Evolutionary conservation across 2,888 invertebrate species (phyloP).

Genomic region (Drosophila cognata): DNA sequence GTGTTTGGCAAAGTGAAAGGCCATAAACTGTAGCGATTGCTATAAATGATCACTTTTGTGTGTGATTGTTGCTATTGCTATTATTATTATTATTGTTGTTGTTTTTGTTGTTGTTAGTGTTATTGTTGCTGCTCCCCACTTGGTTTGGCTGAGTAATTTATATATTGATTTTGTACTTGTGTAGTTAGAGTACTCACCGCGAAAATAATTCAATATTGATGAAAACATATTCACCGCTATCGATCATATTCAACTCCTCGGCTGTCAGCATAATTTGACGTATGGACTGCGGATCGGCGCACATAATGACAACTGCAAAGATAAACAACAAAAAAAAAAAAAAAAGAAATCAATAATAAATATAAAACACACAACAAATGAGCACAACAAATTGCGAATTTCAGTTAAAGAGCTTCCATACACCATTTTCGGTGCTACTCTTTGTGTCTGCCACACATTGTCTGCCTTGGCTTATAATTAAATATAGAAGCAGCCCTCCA

Average conservation of each 20-base stretch:
- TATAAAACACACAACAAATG: conserved; percentile 19
- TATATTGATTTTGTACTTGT: conserved; percentile 48
- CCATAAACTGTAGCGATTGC: conserved; percentile 66
- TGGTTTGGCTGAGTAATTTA: conserved; percentile 49
- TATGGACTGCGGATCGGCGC: conserved; percentile 95
- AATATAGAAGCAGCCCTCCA: conserved; percentile 27
- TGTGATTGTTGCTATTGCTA: conserved; percentile 37
- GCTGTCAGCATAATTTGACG: conserved; percentile 97
- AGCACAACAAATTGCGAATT: conserved; percentile 20
- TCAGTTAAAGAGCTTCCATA: conserved; percentile 28
- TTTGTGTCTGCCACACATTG: conserved; percentile 4
- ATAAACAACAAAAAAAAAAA: conserved; percentile 84
- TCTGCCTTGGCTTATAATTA: conserved; percentile 28
- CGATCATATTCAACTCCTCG: conserved; percentile 97
- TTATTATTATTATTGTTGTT: conserved; percentile 7
- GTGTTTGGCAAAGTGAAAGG: conserved; percentile 75
- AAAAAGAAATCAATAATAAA: background rate
- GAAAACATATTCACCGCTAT: conserved; percentile 98
- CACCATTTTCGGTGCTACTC: conserved; percentile 2
- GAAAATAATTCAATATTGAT: conserved; percentile 98
- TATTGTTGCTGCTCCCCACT: conserved; percentile 12
- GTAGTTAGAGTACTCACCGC: conserved; percentile 88
- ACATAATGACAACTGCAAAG: conserved; percentile 96
- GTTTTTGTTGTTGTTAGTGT: background rate
- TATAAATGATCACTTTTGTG: conserved; percentile 53